phyloP scores from a whole-genome alignment of 2,888 invertebrate genomes.

The Odontocerum albicorne region DNA sequence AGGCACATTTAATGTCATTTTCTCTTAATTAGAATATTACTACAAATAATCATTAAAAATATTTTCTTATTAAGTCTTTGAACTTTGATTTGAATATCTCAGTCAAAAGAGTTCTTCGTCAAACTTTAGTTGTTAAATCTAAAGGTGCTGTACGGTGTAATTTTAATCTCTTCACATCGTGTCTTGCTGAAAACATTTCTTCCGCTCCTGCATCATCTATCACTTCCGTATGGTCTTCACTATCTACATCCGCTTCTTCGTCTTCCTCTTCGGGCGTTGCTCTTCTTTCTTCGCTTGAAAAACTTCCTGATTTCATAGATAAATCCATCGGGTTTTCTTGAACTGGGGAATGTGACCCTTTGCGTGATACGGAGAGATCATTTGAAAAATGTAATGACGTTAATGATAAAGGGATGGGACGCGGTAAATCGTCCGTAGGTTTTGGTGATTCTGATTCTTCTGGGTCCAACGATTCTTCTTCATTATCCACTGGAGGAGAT shows the following conservation, averaged over 20 bases:
- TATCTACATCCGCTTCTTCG: conserved; percentile 48
- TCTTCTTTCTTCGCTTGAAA: conserved; percentile 55
- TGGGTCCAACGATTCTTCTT: conserved; percentile 50
- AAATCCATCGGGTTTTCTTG: conserved; percentile 82
- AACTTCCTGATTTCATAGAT: conserved; percentile 70
- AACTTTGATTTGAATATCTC: conserved; percentile 13
- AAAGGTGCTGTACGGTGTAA: conserved; percentile 57
- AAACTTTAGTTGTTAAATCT: conserved; percentile 72
- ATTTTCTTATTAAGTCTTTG: conserved; percentile 8
- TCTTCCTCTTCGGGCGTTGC: conserved; percentile 51
- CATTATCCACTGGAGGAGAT: conserved; percentile 47
- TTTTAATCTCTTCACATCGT: conserved; percentile 60
- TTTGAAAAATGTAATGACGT: conserved; percentile 41
- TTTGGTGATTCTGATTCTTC: conserved; percentile 41
- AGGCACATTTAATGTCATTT: conserved; percentile 5
- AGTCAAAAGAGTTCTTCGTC: conserved; percentile 42
- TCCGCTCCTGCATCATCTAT: conserved; percentile 57
- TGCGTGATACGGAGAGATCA: conserved; percentile 50
- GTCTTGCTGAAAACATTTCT: conserved; percentile 50
- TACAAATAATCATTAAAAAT: not conserved
- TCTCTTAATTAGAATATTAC: not conserved
- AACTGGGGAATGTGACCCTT: conserved; percentile 58
- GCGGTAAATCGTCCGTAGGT: conserved; percentile 57
- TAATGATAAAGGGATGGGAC: conserved; percentile 35
- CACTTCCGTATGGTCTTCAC: conserved; percentile 45